Evolutionary conservation across 2,113 vertebrate genomes (phyloP), one percentile per base, ranked within the genome.

Genomic region (Chionodraco myersi): DNA sequence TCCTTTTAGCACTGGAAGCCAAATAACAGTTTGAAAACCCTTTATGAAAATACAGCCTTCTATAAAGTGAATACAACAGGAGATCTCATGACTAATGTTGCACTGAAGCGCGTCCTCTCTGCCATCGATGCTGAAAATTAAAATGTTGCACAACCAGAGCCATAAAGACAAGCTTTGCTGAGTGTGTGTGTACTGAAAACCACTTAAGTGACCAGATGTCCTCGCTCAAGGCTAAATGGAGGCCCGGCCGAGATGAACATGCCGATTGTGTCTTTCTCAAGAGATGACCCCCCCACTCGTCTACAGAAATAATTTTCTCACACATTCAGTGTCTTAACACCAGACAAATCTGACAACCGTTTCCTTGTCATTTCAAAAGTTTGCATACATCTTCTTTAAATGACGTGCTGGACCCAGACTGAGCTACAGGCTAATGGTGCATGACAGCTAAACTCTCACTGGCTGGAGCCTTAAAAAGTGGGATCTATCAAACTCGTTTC

Each of bases 181-280:
- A 64, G 47, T 47, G 53, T 62, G 58, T 30, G 76, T 82, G 75
- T 65, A 67, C 67, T 69, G 70, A 79, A 81, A 91, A 82, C 69
- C 58, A 80, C 80, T 79, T 72, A n/a, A 69, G 77, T 73, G 78
- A 84, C 87, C 89, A 92, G 84, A 87, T 88, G 91, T 87, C 89
- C 79, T 86, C 26, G 81, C 83, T 90, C 89, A 80, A 60, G 84
- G 84, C 76, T 64, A 70, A 75, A 86, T 16, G 34, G 83, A 86
- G 86, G 66, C 77, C 77, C 16, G 3, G 57, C 18, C 70, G 15
- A 69, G 75, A 85, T 64, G 84, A 76, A 87, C 74, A 59, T 13
- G 49, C 56, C n/a, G 60, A 82, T 81, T 84, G 77, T 72, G 47
- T 73, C 47, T 58, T 80, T 67, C 86, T 71, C 74, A 10, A 47